phyloP scores from a whole-genome alignment of 2,113 vertebrate species.

The Trogon surrucura region DNA sequence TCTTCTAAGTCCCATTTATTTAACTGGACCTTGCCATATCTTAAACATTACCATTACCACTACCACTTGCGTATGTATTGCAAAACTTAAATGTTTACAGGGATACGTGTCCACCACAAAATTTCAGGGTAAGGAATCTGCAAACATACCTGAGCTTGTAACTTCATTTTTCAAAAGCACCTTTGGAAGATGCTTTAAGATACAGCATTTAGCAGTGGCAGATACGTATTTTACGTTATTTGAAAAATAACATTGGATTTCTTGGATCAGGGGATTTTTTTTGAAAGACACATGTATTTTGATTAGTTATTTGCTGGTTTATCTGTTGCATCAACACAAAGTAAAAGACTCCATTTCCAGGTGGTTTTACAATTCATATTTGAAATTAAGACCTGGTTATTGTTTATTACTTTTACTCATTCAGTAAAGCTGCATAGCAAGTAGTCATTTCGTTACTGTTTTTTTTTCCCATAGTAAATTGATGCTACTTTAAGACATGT shows the following conservation, averaged over 20 bases:
- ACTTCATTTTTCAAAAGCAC: not conserved
- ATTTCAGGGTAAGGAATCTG: not conserved
- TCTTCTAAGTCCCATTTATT: not conserved
- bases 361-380: not conserved
- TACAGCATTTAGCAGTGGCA: not conserved
- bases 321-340: not conserved
- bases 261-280: not conserved
- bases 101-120: not conserved
- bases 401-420: not conserved
- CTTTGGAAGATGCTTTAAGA: not conserved
- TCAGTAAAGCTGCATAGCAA: not conserved
- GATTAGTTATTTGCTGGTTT: not conserved
- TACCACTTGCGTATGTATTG: accelerated
- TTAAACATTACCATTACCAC: not conserved
- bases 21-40: not conserved
- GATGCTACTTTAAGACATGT: not conserved
- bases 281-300: not conserved
- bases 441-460: not conserved
- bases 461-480: not conserved
- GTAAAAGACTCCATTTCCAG: not conserved
- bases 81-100: not conserved
- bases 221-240: not conserved
- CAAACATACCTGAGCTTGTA: not conserved
- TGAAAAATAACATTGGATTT: not conserved
- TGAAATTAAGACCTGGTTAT: not conserved